phyloP scores from a whole-genome alignment of 2,113 vertebrate species.

The Vanacampus margaritifer region DNA sequence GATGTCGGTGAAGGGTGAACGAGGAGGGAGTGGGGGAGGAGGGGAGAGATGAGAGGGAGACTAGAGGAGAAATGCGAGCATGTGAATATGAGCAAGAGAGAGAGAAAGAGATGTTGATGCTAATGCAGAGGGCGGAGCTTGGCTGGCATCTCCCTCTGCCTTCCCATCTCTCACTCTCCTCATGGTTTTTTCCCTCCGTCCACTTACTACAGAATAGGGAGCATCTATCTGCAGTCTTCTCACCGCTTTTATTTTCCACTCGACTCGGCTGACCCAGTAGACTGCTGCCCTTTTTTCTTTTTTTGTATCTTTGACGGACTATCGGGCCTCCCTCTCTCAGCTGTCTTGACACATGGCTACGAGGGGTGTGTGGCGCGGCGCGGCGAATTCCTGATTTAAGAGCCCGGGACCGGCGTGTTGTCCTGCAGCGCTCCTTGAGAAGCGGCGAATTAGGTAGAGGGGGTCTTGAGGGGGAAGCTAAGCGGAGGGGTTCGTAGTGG shows the following conservation, averaged over 20 bases:
- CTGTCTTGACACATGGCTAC: slow-evolving; percentile 23
- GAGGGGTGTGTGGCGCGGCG: slow-evolving; percentile 5
- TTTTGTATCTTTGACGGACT: slow-evolving; percentile 41
- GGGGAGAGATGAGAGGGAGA: slow-evolving; percentile 41
- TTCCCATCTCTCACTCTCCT: slow-evolving; percentile 42
- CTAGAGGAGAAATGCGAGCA: slow-evolving; percentile 44
- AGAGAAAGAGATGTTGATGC: slow-evolving; percentile 51
- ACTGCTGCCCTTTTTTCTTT: slow-evolving; percentile 6
- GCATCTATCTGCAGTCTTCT: slow-evolving; percentile 41
- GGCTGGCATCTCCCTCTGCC: slow-evolving; percentile 62
- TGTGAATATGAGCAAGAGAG: slow-evolving; percentile 38
- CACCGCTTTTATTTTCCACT: slow-evolving; percentile 7
- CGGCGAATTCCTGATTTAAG: slow-evolving; percentile 29
- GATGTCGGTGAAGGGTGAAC: slow-evolving; percentile 72
- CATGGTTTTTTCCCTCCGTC: slow-evolving; percentile 17
- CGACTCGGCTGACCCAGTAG: slow-evolving; percentile 12
- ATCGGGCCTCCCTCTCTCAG: slow-evolving; percentile 14
- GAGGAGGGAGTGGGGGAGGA: slow-evolving; percentile 44
- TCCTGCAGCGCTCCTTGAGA: slow-evolving; percentile 27
- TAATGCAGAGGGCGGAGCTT: slow-evolving; percentile 70
- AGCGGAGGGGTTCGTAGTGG: slow-evolving; percentile 26
- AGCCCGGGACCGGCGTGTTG: slow-evolving; percentile 19
- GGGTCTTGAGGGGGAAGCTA: slow-evolving; percentile 7
- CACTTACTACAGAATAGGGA: slow-evolving; percentile 11
- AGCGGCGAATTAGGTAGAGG: slow-evolving; percentile 8